Conservation (phyloP, 2,888 invertebrate genomes). For the Cheilosia variabilis region DNA sequence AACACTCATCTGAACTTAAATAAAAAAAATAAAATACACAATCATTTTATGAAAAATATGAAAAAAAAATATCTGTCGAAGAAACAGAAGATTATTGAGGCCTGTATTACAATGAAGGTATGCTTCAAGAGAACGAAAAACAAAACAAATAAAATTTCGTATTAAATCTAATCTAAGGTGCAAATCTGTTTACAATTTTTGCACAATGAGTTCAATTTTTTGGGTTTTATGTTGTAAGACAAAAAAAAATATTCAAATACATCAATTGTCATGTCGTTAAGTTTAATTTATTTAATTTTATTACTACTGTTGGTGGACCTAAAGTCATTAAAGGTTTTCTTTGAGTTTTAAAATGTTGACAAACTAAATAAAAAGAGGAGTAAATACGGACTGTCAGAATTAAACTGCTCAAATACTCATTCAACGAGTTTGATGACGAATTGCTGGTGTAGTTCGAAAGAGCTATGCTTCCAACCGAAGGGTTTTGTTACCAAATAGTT, state of each 20-base stretch:
- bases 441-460: too few species aligned
- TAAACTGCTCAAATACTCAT: too few species aligned
- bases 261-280: conserved; percentile 11
- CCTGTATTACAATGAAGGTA: conserved; percentile 97
- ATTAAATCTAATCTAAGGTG: conserved; percentile 67
- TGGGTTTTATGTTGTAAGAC: conserved; percentile 17
- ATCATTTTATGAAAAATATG: conserved; percentile 81
- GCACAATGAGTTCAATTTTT: conserved; percentile 57
- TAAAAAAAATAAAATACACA: conserved; percentile 61
- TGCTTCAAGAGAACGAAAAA: conserved; percentile 80
- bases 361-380: too few species aligned
- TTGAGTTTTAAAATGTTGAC: neutral
- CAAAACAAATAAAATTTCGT: conserved; percentile 24
- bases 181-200: conserved; percentile 71
- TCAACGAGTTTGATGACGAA: too few species aligned
- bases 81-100: conserved; percentile 95
- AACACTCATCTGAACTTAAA: conserved; percentile 69
- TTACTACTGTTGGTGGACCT: conserved; percentile 1
- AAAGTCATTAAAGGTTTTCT: conserved; percentile 36
- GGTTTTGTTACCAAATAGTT: too few species aligned
- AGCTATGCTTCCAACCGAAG: too few species aligned
- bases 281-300: conserved; percentile 29
- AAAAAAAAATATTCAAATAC: conserved; percentile 5
- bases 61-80: conserved; percentile 83
- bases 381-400: too few species aligned